Conservation (phyloP, 2,113 vertebrate species). For the Bos indicus region DNA sequence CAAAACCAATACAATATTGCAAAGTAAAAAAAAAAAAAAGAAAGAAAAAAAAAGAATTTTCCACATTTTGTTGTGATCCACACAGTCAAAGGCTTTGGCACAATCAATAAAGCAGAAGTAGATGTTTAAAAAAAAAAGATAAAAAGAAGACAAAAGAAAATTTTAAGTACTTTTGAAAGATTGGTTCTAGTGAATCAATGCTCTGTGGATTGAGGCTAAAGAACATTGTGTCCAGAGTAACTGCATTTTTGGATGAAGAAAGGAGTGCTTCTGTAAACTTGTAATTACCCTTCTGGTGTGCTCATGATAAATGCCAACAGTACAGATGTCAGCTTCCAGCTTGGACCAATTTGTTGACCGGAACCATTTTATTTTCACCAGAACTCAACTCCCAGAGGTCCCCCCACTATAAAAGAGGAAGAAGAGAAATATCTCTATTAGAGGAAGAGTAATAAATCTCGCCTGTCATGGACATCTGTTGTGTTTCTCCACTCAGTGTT, state of each 20-base stretch:
- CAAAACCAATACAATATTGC: too few relatives aligned
- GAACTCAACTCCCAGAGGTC: conserved; percentile 17
- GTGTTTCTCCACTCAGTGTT: background rate
- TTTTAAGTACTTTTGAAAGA: background rate
- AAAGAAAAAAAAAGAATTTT: too few relatives aligned
- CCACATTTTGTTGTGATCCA: too few relatives aligned
- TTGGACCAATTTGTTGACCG: background rate
- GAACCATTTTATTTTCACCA: conserved; percentile 35
- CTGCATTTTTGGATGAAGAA: conserved; percentile 24
- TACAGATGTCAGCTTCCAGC: background rate
- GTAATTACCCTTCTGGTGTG: conserved; percentile 34
- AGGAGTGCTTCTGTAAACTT: conserved; percentile 45
- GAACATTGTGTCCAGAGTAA: conserved; percentile 23
- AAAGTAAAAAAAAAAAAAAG: too few relatives aligned
- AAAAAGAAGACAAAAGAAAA: conserved; percentile 37
- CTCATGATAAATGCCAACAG: background rate
- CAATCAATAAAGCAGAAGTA: too few relatives aligned
- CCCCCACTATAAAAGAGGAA: background rate
- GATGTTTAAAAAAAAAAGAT: background rate
- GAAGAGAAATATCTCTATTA: background rate
- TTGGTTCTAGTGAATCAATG: conserved; percentile 1
- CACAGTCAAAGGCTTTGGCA: too few relatives aligned
- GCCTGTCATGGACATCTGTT: background rate
- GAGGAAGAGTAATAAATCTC: background rate
- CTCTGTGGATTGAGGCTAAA: conserved; percentile 26